Conservation (phyloP, 2,888 invertebrate genomes). For the Leptogaster cylindrica region DNA sequence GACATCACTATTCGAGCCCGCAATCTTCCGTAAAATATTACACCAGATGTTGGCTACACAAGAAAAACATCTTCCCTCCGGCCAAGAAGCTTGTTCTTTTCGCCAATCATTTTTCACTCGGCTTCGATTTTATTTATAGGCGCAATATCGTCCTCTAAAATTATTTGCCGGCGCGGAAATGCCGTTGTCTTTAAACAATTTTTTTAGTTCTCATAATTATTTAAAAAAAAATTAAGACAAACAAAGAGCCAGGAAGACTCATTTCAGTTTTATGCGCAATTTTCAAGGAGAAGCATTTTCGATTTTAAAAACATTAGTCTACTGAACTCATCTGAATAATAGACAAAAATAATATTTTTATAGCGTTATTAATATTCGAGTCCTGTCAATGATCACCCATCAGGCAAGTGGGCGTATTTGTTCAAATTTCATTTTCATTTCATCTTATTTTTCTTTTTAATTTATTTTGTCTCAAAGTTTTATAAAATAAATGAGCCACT, state of each 20-base stretch:
- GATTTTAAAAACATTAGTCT: constrained; percentile 6
- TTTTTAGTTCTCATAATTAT: constrained; percentile 6
- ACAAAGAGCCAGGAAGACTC: neutral
- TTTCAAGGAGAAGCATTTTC: constrained; percentile 14
- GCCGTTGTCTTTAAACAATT: constrained; percentile 6
- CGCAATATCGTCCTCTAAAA: constrained; percentile 17
- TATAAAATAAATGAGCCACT: no score
- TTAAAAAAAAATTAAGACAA: neutral
- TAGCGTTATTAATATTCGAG: neutral
- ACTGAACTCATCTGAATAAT: constrained; percentile 33
- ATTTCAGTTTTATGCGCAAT: constrained; percentile 1
- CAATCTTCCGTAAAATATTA: neutral
- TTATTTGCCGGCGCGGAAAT: constrained; percentile 8
- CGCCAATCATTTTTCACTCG: constrained; percentile 32
- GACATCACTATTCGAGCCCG: neutral
- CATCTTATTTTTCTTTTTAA: no score
- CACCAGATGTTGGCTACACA: neutral
- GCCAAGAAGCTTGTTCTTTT: neutral
- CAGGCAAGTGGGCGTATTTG: no score
- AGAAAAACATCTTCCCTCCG: neutral
- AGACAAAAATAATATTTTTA: constrained; percentile 29
- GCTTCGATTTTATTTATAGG: constrained; percentile 37
- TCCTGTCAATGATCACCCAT: neutral
- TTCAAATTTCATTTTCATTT: no score
- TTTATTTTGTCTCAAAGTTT: no score